Percentiles rank a stretch among this genome's conserved stretches.
These are phyloP conservation scores for Neolamprologus fasciatus DNA, from an alignment of 2,113 vertebrate species.

Conservation along the genomic window DNA sequence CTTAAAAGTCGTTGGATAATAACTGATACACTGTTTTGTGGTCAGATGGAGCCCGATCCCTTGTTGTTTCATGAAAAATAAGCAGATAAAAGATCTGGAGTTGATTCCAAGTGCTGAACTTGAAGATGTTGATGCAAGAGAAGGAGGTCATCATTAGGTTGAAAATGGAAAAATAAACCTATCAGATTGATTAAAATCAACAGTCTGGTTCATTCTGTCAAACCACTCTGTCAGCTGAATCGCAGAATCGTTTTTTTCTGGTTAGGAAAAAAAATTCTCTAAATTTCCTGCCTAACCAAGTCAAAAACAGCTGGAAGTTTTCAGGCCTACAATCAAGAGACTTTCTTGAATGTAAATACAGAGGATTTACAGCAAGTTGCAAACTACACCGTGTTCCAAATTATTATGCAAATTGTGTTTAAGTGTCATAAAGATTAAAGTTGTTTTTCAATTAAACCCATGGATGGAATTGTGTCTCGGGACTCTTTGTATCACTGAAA, in stretches of 20 bases:
- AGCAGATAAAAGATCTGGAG: neutral
- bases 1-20: neutral
- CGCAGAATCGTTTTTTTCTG: neutral
- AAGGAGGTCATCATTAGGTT: neutral
- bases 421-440: neutral
- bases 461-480: neutral
- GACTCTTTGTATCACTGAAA: neutral
- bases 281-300: neutral
- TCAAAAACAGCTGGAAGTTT: neutral
- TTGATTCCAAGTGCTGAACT: neutral
- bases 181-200: neutral
- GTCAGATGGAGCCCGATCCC: neutral
- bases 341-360: neutral
- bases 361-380: neutral
- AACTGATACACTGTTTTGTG: rapidly evolving
- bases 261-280: neutral
- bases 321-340: neutral
- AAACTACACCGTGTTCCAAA: neutral
- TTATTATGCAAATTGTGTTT: neutral
- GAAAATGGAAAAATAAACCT: neutral
- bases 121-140: neutral
- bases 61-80: neutral
- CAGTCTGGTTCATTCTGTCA: neutral
- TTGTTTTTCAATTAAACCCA: neutral
- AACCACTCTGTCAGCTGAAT: neutral